A percentile compares a stretch with the other conserved stretches of the same genome.
phyloP scores from a whole-genome alignment of 2,888 invertebrate genomes.

The Macrophya annulata region DNA sequence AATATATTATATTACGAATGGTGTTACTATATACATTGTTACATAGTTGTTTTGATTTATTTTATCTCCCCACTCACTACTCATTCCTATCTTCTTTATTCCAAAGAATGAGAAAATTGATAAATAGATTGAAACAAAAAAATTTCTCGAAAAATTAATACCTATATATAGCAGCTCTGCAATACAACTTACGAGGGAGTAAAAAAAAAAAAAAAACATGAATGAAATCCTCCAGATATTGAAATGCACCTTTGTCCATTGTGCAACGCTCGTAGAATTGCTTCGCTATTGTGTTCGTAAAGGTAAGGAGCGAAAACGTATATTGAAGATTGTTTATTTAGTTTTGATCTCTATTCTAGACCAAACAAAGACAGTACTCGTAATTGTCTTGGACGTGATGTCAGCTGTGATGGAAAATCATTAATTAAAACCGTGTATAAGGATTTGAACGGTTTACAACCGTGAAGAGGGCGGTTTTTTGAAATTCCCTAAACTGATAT shows the following conservation, averaged over 20 bases:
- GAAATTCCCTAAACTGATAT: no score
- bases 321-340: background rate
- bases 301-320: conserved; percentile 8
- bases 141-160: conserved; percentile 24
- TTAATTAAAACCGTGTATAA: background rate
- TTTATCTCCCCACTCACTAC: background rate
- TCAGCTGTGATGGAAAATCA: background rate
- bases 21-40: conserved; percentile 44
- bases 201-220: background rate
- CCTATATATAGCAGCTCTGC: background rate
- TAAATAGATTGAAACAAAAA: background rate
- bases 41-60: conserved; percentile 19
- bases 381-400: background rate
- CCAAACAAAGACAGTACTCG: background rate
- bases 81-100: background rate
- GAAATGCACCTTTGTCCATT: conserved; percentile 24
- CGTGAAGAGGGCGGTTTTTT: no score
- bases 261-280: background rate
- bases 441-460: no score
- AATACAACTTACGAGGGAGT: background rate
- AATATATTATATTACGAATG: conserved; percentile 40
- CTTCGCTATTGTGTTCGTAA: background rate
- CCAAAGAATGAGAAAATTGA: background rate
- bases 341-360: background rate
- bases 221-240: conserved; percentile 6